Conservation (phyloP, 1,140 invertebrate genomes). For the Hyles vespertilio region DNA sequence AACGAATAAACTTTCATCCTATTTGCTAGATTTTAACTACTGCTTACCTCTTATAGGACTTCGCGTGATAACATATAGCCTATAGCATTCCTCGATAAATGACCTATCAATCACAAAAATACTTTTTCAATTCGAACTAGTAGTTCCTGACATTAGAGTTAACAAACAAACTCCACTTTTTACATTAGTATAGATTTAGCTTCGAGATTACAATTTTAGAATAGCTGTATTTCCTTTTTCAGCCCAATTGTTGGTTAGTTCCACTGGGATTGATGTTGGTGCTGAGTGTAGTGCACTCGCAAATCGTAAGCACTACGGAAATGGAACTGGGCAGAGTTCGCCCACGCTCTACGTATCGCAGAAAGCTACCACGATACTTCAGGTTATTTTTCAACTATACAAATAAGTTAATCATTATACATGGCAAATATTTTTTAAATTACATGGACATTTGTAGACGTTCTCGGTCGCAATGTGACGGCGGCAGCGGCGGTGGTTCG, state of each 20-base stretch:
- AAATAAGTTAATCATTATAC: not conserved
- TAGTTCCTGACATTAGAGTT: no score
- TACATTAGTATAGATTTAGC: not conserved
- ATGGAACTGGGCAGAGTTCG: slow-evolving; percentile 64
- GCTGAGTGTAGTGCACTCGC: slow-evolving; percentile 91
- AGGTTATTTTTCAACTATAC: slow-evolving; percentile 36
- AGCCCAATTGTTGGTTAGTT: slow-evolving; percentile 76
- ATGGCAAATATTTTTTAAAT: no score
- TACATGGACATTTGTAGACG: slow-evolving; percentile 27
- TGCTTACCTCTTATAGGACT: no score
- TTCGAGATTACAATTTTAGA: not conserved
- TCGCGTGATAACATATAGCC: no score
- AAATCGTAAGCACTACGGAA: slow-evolving; percentile 88
- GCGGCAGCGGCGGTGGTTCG: slow-evolving; percentile 56
- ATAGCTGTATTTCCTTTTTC: slow-evolving; percentile 17
- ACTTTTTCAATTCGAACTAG: no score
- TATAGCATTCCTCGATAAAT: no score
- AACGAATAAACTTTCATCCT: no score
- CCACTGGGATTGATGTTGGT: slow-evolving; percentile 88
- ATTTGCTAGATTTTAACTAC: no score
- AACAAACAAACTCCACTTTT: no score
- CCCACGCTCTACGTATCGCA: slow-evolving; percentile 51
- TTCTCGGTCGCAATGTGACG: slow-evolving; percentile 58
- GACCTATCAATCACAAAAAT: no score
- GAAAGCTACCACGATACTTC: slow-evolving; percentile 63